Conservation (phyloP, 1,140 invertebrate genomes). For the Drosophila orena region DNA sequence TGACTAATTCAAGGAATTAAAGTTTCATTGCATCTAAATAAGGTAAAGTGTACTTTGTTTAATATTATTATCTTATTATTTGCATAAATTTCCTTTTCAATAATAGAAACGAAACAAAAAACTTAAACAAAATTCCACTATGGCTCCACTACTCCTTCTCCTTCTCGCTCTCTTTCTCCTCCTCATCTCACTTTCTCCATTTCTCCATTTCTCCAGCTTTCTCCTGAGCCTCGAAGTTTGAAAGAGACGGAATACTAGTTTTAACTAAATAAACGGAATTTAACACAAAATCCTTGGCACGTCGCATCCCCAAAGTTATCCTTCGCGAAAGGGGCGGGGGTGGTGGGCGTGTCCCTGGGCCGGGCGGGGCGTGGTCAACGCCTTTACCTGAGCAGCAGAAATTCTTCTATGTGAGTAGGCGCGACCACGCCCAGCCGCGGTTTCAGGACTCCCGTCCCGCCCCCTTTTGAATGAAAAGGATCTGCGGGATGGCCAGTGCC, state of each 20-base stretch:
- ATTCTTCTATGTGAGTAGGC: constrained; percentile 79
- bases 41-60: constrained; percentile 79
- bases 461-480: not conserved
- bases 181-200: not conserved
- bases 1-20: constrained; percentile 84
- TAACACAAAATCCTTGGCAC: constrained; percentile 58
- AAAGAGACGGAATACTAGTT: constrained; percentile 46
- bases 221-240: constrained; percentile 18
- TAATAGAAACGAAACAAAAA: constrained; percentile 83
- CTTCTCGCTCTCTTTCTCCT: constrained; percentile 23
- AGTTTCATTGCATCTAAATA: constrained; percentile 84
- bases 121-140: constrained; percentile 84
- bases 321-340: constrained; percentile 15
- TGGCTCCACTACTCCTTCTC: constrained; percentile 53
- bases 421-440: constrained; percentile 44
- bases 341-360: constrained; percentile 7
- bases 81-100: constrained; percentile 76
- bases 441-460: constrained; percentile 33
- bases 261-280: constrained; percentile 68
- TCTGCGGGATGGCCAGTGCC: constrained; percentile 18
- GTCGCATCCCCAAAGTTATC: constrained; percentile 7
- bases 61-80: constrained; percentile 73
- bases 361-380: constrained; percentile 46
- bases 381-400: constrained; percentile 81
- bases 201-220: not conserved